phyloP scores from a whole-genome alignment of 2,888 invertebrate species.

The Polyploca ridens region DNA sequence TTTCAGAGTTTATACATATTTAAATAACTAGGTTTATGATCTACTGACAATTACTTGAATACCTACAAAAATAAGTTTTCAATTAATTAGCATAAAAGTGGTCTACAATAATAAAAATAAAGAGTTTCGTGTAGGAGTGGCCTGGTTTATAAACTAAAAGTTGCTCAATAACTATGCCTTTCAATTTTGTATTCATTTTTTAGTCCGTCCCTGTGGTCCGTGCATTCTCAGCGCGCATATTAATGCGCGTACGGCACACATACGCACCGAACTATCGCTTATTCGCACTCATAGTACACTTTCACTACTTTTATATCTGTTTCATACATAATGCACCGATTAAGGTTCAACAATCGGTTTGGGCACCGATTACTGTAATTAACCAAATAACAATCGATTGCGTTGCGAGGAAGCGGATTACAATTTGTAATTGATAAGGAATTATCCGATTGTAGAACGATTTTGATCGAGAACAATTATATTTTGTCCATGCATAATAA shows the following conservation, averaged over 20 bases:
- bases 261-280: constrained; percentile 31
- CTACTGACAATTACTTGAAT: no score
- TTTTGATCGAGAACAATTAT: no score
- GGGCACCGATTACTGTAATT: neutral
- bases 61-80: no score
- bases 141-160: neutral
- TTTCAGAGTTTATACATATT: no score
- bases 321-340: constrained; percentile 8
- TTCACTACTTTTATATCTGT: constrained; percentile 42
- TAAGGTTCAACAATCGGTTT: neutral
- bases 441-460: no score
- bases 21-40: no score
- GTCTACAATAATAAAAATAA: neutral
- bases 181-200: neutral
- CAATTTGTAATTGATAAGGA: neutral
- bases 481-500: no score
- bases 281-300: constrained; percentile 46
- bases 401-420: neutral
- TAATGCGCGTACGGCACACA: constrained; percentile 37
- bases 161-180: neutral
- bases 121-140: neutral
- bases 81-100: no score
- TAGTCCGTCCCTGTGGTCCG: constrained; percentile 17
- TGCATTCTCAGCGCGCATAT: constrained; percentile 29
- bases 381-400: neutral